phyloP scores from a whole-genome alignment of 2,113 vertebrate genomes.

The Stercorarius parasiticus region DNA sequence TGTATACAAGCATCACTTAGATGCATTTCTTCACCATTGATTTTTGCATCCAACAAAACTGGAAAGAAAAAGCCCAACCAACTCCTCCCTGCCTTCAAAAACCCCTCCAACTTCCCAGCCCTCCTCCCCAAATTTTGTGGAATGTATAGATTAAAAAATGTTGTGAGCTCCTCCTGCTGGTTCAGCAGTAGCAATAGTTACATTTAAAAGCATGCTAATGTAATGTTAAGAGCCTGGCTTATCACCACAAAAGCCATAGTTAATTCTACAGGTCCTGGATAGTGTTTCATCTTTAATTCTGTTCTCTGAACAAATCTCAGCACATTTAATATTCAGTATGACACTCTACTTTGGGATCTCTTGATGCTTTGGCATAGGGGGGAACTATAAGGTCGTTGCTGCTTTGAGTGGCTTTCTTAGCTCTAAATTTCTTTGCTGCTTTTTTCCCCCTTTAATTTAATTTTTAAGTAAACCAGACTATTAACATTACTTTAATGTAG shows the following conservation, averaged over 20 bases:
- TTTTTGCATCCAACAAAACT: not conserved
- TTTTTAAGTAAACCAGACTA: conserved; percentile 56
- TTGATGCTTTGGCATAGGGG: not conserved
- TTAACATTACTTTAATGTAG: conserved; percentile 60
- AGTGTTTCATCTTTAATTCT: conserved; percentile 43
- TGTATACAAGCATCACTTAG: not conserved
- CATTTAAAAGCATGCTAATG: not conserved
- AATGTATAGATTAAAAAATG: conserved; percentile 17
- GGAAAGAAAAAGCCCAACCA: not conserved
- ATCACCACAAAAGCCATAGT: not conserved
- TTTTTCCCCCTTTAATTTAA: not conserved
- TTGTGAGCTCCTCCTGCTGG: conserved; percentile 61
- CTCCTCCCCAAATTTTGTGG: conserved; percentile 7
- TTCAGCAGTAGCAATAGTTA: conserved; percentile 2
- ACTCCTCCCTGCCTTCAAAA: not conserved
- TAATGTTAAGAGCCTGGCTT: conserved; percentile 28
- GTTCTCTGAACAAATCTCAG: not conserved
- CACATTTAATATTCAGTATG: not conserved
- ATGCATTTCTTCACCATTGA: not conserved
- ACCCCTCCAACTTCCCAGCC: not conserved
- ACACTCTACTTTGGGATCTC: not conserved
- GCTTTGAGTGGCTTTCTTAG: conserved; percentile 9
- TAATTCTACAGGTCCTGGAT: conserved; percentile 8
- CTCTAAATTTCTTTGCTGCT: conserved; percentile 26
- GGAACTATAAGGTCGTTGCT: not conserved